These are phyloP conservation scores for Hypena proboscidalis DNA, from an alignment of 2,888 invertebrate genomes.

Conservation along the genomic window DNA sequence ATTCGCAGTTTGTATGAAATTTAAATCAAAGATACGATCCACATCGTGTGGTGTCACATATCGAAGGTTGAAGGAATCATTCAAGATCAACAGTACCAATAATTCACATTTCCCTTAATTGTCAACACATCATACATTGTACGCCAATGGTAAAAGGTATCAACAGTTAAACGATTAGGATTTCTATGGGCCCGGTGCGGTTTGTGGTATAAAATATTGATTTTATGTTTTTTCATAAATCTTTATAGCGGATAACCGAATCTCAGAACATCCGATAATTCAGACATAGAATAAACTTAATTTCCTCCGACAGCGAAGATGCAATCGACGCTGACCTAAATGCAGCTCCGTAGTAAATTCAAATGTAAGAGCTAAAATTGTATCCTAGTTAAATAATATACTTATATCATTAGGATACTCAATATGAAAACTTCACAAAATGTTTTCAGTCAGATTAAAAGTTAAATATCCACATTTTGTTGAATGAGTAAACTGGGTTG, in stretches of 20 bases:
- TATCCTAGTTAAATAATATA: background rate
- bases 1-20: conserved; percentile 59
- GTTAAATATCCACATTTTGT: too few species aligned
- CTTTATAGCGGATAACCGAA: conserved; percentile 34
- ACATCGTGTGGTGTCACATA: conserved; percentile 31
- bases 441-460: background rate
- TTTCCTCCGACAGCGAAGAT: conserved; percentile 21
- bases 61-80: conserved; percentile 43
- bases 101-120: conserved; percentile 39
- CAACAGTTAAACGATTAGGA: conserved; percentile 40
- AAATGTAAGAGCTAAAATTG: conserved; percentile 7
- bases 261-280: conserved; percentile 16
- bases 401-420: background rate
- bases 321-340: conserved; percentile 23
- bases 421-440: background rate
- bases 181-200: conserved; percentile 35
- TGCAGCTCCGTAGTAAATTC: conserved; percentile 12
- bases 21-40: conserved; percentile 50
- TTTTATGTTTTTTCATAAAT: conserved; percentile 43
- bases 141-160: conserved; percentile 16
- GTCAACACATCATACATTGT: conserved; percentile 3
- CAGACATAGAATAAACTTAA: too few species aligned
- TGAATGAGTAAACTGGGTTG: too few species aligned
- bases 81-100: conserved; percentile 49
- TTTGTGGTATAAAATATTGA: conserved; percentile 41